A percentile compares a stretch with the other conserved stretches of the same genome.
phyloP scores from a whole-genome alignment of 1,140 invertebrate genomes.

The Trachelipus rathkii region DNA sequence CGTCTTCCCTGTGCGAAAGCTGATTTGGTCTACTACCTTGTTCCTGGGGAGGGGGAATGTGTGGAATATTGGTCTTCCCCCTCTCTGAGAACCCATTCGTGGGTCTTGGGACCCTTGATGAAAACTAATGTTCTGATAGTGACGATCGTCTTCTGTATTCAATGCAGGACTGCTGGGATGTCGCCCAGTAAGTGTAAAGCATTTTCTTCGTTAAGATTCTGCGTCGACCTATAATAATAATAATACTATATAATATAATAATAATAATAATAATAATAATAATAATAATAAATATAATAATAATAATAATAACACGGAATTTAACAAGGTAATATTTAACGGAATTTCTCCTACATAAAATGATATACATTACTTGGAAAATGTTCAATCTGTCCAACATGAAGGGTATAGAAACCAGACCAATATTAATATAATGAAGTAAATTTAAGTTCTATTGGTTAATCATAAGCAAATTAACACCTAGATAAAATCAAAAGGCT shows the following conservation, averaged over 20 bases:
- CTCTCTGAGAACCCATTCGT: conserved; percentile 54
- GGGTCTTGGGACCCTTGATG: conserved; percentile 64
- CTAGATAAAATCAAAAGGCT: no score
- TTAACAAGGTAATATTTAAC: no score
- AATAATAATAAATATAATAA: no score
- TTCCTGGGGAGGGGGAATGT: conserved; percentile 52
- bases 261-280: no score
- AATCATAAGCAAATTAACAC: no score
- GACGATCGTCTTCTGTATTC: conserved; percentile 58
- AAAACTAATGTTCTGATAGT: conserved; percentile 80
- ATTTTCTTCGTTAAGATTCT: conserved; percentile 42
- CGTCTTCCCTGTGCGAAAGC: conserved; percentile 54
- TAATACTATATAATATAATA: no score
- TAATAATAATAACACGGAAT: no score
- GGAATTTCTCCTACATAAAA: no score
- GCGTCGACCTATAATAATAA: conserved; percentile 34
- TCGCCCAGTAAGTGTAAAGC: conserved; percentile 31
- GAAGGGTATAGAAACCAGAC: background rate
- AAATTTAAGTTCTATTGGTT: no score
- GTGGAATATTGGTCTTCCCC: conserved; percentile 56
- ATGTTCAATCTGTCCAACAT: background rate
- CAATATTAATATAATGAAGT: no score
- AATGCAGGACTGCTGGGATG: conserved; percentile 36
- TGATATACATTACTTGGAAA: no score
- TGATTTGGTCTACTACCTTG: conserved; percentile 58